Conservation (phyloP, 2,888 invertebrate genomes). For the Dynastes maya region DNA sequence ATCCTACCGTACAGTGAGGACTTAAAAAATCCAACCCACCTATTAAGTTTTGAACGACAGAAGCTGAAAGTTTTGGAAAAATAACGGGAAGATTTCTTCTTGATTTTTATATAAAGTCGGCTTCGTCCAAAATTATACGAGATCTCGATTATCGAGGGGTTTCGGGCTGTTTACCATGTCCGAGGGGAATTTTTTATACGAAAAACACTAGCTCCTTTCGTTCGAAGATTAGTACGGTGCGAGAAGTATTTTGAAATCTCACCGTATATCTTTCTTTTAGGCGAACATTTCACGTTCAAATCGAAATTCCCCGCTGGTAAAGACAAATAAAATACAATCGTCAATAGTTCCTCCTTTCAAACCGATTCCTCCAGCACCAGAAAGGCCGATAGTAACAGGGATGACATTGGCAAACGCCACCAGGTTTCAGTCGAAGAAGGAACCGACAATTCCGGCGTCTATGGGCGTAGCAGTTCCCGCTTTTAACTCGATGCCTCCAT, state of each 20-base stretch:
- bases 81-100: too few species aligned
- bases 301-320: conserved; percentile 1
- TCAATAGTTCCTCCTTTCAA: conserved; percentile 83
- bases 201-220: too few species aligned
- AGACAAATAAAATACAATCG: conserved; percentile 4
- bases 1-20: too few species aligned
- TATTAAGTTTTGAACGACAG: too few species aligned
- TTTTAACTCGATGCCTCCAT: conserved; percentile 73
- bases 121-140: too few species aligned
- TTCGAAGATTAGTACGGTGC: too few species aligned
- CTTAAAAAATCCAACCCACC: too few species aligned
- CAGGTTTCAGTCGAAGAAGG: conserved; percentile 65
- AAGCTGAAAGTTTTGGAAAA: too few species aligned
- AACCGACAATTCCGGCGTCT: conserved; percentile 57
- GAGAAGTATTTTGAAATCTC: background rate
- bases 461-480: conserved; percentile 70
- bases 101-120: too few species aligned
- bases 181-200: too few species aligned
- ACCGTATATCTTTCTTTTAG: conserved; percentile 20
- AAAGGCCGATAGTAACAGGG: conserved; percentile 67
- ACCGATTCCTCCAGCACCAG: conserved; percentile 80
- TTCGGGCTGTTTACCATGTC: too few species aligned
- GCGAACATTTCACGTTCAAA: conserved; percentile 16
- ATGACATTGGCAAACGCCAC: conserved; percentile 66
- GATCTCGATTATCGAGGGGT: too few species aligned